Base-by-base conservation (phyloP, 2,888 invertebrate genomes). In the Lycophotia porphyrea region DNA sequence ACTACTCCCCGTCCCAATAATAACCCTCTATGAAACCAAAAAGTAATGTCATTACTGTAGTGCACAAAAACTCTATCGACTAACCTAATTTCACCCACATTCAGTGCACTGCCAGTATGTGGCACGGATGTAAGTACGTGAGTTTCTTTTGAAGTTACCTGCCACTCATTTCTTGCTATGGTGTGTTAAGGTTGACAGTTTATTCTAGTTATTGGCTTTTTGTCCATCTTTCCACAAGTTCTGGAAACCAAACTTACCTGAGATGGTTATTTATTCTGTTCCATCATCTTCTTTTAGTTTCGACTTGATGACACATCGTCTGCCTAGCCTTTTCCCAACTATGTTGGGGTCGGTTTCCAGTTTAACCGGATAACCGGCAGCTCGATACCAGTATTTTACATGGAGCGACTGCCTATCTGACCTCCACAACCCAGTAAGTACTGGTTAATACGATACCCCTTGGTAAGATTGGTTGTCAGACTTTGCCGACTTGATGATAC, bases 81-180 rank as follows among this genome's bases (percentile, higher is more conserved):
- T 81, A 91, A 92, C 92, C 91, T 88, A 92, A 91, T 92, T 93
- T 91, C 90, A 89, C 90, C 80, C 78, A 91, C 91, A 90, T 91
- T 91, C n/a, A n/a, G 90, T 90, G 77, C 73, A 85, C 83, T 60
- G 55, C 27, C 34, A 61, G 65, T 83, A 85, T 89, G 90, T 90
- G 82, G 89, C 87, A 87, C 91, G 92, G 90, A 91, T 90, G 88
- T 88, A 69, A 88, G 88, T 88, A 76, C 80, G 72, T 76, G 79
- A 72, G 82, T 90, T 89, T 88, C 88, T 90, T 91, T 87, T 71
- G 44, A 73, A 77, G 55, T 64, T 80, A 79, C 58, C 80, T 79
- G 74, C 39, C 64, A 81, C 68, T 74, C 77, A 75, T 73, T 66
- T 76, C 77, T 84, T 76, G 77, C 44, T 66, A 76, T 78, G 63